A percentile compares a stretch with the other conserved stretches of the same genome.
Evolutionary conservation across 2,888 invertebrate species (phyloP).

Genomic region (Orthosia incerta): DNA sequence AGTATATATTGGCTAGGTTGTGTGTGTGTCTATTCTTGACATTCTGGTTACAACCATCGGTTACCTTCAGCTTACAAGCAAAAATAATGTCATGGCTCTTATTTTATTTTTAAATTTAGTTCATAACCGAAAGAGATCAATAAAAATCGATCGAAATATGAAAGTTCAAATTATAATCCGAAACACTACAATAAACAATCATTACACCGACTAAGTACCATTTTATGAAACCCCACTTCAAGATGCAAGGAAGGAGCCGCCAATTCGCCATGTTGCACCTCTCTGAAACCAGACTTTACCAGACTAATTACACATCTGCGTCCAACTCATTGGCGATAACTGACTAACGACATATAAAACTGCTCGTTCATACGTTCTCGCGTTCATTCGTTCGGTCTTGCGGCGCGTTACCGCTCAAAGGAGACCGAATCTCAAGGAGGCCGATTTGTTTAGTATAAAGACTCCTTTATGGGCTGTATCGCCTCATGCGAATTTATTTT

Average conservation of each 20-base stretch:
- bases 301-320: conserved; percentile 70
- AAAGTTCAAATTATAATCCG: conserved; percentile 21
- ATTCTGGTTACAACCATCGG: too few species aligned
- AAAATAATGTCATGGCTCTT: not conserved
- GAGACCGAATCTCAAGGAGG: conserved; percentile 86
- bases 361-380: conserved; percentile 75
- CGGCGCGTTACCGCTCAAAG: conserved; percentile 87
- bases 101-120: not conserved
- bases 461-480: conserved; percentile 85
- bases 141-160: conserved; percentile 29
- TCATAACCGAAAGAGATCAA: not conserved
- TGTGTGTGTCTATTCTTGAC: too few species aligned
- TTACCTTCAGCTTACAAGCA: not conserved
- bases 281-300: conserved; percentile 50
- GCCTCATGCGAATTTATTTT: conserved; percentile 86
- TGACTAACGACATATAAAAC: conserved; percentile 84
- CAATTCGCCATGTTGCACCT: conserved; percentile 58
- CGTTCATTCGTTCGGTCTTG: conserved; percentile 76
- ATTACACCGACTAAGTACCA: conserved; percentile 33
- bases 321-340: conserved; percentile 76
- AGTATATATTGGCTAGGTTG: too few species aligned
- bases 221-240: conserved; percentile 25
- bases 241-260: conserved; percentile 4
- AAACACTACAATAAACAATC: conserved; percentile 34
- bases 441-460: conserved; percentile 91